phyloP scores from a whole-genome alignment of 92 coral and sea anemone species.

The Plumapathes pennacea region DNA sequence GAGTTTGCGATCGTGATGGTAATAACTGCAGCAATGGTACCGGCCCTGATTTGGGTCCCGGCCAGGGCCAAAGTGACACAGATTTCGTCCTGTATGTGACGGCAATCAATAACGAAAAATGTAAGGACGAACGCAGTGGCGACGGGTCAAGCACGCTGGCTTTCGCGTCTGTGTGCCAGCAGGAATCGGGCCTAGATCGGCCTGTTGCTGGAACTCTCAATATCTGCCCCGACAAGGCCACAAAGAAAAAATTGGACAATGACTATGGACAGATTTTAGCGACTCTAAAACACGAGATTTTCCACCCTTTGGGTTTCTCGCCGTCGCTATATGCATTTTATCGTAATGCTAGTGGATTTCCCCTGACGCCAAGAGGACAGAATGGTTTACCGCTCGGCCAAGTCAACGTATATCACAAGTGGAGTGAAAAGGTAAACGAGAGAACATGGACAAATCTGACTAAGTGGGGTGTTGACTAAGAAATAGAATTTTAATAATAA shows the following conservation, averaged over 20 bases:
- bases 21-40: constrained; percentile 49
- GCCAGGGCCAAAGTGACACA: constrained; percentile 59
- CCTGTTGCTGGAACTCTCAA: constrained; percentile 95
- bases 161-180: constrained; percentile 87
- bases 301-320: constrained; percentile 93
- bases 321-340: constrained; percentile 84
- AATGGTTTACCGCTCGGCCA: constrained; percentile 60
- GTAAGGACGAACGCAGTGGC: constrained; percentile 6
- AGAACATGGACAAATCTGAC: neutral
- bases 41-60: constrained; percentile 29
- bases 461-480: neutral
- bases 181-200: constrained; percentile 75
- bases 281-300: constrained; percentile 88
- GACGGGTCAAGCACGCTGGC: constrained; percentile 63
- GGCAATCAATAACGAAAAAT: constrained; percentile 51
- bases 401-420: constrained; percentile 7
- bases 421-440: constrained; percentile 90
- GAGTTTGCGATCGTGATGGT: constrained; percentile 62
- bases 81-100: constrained; percentile 84
- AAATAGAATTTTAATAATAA: no score
- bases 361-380: constrained; percentile 60
- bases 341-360: constrained; percentile 63
- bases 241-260: constrained; percentile 27
- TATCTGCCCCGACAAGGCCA: constrained; percentile 68
- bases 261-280: constrained; percentile 69